Evolutionary conservation across 1,140 invertebrate genomes (phyloP).

Genomic region (Drosophila sucinea): DNA sequence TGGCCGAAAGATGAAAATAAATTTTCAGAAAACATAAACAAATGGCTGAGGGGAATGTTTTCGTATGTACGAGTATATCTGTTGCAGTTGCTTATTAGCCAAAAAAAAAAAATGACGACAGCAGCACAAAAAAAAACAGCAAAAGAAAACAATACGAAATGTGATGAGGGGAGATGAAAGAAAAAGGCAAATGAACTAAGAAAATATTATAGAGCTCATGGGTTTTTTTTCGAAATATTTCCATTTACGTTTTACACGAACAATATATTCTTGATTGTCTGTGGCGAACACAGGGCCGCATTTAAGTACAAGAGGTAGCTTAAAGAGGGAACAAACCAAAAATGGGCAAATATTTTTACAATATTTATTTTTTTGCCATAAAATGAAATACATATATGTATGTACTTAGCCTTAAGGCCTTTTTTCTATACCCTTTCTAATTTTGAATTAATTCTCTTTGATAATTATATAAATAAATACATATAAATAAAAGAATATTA

Average conservation of each 20-base stretch:
- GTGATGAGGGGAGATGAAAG: conserved; percentile 22
- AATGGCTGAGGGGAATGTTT: conserved; percentile 4
- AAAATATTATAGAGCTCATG: background rate
- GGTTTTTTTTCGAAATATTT: conserved; percentile 1
- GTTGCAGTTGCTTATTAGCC: conserved; percentile 35
- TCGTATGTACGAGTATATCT: background rate
- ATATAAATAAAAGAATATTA: too few species aligned
- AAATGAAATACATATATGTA: too few species aligned
- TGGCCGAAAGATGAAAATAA: conserved; percentile 35
- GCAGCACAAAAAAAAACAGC: conserved; percentile 26
- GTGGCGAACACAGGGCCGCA: background rate
- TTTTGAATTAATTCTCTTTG: too few species aligned
- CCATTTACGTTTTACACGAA: background rate
- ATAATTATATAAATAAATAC: too few species aligned
- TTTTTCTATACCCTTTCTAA: too few species aligned
- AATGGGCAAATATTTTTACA: too few species aligned
- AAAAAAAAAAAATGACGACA: conserved; percentile 51
- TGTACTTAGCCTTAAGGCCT: too few species aligned
- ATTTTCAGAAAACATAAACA: conserved; percentile 62
- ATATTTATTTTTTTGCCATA: too few species aligned
- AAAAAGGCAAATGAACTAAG: conserved; percentile 31
- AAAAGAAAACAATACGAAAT: conserved; percentile 7
- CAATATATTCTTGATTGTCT: conserved; percentile 9
- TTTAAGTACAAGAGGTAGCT: background rate
- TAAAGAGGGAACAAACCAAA: too few species aligned